Percentiles rank a stretch among this genome's conserved stretches.
These are phyloP conservation scores for Lagopus muta DNA, from an alignment of 2,113 vertebrate genomes.

Conservation along the genomic window DNA sequence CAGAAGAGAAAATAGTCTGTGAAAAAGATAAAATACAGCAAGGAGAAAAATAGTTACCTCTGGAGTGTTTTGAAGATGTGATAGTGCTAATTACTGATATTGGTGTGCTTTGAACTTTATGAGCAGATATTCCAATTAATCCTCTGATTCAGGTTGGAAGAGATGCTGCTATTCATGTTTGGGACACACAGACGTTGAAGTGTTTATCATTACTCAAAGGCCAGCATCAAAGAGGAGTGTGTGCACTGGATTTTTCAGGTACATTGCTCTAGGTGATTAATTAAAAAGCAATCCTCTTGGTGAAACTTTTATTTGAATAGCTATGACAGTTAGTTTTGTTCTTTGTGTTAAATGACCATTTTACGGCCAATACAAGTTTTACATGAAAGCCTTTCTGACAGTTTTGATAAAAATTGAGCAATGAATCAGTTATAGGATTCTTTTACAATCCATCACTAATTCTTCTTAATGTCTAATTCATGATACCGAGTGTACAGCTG, in stretches of 20 bases:
- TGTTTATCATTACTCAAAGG: conserved; percentile 93
- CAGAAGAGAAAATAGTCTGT: neutral
- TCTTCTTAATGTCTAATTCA: neutral
- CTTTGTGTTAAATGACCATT: neutral
- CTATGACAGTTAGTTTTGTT: neutral
- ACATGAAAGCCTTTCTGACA: neutral
- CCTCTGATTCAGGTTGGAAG: conserved; percentile 87
- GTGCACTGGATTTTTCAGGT: conserved; percentile 96
- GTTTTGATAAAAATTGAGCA: neutral
- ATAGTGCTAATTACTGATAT: neutral
- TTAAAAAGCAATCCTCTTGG: neutral
- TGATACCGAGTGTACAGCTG: neutral
- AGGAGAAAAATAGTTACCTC: neutral
- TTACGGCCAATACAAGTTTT: neutral
- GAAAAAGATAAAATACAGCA: neutral
- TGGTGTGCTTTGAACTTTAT: neutral
- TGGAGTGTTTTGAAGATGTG: neutral
- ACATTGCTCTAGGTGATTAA: neutral
- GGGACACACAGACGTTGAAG: conserved; percentile 94
- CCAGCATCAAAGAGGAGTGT: conserved; percentile 94
- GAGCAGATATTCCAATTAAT: neutral
- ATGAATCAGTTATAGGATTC: neutral
- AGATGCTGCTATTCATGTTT: conserved; percentile 93
- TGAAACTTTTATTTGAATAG: neutral
- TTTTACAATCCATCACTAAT: rapidly evolving